phyloP scores from a whole-genome alignment of 1,140 invertebrate genomes.

The Zaprionus ornatus region DNA sequence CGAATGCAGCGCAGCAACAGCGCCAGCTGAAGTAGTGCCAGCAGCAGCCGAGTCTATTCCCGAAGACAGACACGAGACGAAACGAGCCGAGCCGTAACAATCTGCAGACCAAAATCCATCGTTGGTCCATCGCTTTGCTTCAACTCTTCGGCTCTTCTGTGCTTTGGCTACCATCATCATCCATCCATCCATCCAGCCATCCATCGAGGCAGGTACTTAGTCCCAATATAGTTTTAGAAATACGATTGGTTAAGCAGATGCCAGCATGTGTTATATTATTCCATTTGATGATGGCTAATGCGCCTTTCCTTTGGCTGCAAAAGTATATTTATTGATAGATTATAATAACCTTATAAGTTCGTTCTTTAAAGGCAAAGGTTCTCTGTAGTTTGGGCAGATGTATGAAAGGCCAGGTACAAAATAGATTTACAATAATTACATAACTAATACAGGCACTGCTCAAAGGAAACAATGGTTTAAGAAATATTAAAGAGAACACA shows the following conservation, averaged over 20 bases:
- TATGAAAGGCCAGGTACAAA: background rate
- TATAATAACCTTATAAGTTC: background rate
- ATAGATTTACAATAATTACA: background rate
- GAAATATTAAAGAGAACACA: background rate
- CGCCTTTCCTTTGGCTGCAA: constrained; percentile 17
- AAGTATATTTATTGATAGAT: constrained; percentile 5
- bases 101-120: constrained; percentile 37
- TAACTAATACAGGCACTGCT: background rate
- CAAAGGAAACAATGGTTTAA: background rate
- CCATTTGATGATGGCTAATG: constrained; percentile 36
- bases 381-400: background rate
- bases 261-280: constrained; percentile 45
- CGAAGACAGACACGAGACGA: constrained; percentile 20
- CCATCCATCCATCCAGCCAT: background rate
- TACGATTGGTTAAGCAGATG: constrained; percentile 46
- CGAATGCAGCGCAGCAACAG: background rate
- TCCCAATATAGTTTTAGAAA: constrained; percentile 45
- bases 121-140: constrained; percentile 17
- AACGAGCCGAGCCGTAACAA: constrained; percentile 16
- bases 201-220: constrained; percentile 18
- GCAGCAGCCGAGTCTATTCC: constrained; percentile 2
- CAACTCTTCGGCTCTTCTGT: background rate
- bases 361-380: background rate
- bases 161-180: constrained; percentile 38
- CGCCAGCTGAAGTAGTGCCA: constrained; percentile 5